Conservation (phyloP, 2,888 invertebrate genomes). For the Harpalus rufipes region DNA sequence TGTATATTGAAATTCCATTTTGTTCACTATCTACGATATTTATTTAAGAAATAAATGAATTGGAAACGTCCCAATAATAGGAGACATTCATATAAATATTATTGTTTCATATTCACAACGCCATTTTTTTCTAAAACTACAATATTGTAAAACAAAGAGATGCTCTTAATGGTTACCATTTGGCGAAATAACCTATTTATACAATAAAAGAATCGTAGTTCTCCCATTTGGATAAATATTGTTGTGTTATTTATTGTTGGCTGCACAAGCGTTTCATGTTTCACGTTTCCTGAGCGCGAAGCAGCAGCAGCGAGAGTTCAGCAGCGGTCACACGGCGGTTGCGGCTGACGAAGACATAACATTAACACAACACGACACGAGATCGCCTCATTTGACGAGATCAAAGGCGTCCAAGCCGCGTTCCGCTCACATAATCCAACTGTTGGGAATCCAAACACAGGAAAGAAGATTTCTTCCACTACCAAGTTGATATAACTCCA, state of each 20-base stretch:
- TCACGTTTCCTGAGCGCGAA: constrained; percentile 47
- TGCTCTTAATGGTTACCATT: too few species aligned
- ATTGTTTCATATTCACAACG: too few species aligned
- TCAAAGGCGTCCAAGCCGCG: constrained; percentile 72
- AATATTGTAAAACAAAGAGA: too few species aligned
- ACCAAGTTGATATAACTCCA: not conserved
- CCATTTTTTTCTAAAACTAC: too few species aligned
- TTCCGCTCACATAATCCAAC: constrained; percentile 71
- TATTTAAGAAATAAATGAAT: too few species aligned
- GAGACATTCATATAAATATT: too few species aligned
- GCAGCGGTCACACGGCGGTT: constrained; percentile 72
- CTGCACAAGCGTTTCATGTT: constrained; percentile 31
- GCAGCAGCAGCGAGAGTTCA: constrained; percentile 71
- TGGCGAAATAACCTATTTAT: too few species aligned
- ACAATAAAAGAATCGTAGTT: not conserved
- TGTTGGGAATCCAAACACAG: constrained; percentile 70
- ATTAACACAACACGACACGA: constrained; percentile 75
- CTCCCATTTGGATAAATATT: constrained; percentile 27
- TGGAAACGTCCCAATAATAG: too few species aligned
- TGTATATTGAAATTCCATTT: too few species aligned
- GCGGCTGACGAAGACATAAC: constrained; percentile 73
- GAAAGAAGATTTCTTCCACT: constrained; percentile 2
- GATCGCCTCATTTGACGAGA: constrained; percentile 76
- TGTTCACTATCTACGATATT: too few species aligned
- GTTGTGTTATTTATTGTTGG: constrained; percentile 16